Base-by-base conservation (phyloP, 2,113 vertebrate species). In the Myrmecophaga tridactyla region DNA sequence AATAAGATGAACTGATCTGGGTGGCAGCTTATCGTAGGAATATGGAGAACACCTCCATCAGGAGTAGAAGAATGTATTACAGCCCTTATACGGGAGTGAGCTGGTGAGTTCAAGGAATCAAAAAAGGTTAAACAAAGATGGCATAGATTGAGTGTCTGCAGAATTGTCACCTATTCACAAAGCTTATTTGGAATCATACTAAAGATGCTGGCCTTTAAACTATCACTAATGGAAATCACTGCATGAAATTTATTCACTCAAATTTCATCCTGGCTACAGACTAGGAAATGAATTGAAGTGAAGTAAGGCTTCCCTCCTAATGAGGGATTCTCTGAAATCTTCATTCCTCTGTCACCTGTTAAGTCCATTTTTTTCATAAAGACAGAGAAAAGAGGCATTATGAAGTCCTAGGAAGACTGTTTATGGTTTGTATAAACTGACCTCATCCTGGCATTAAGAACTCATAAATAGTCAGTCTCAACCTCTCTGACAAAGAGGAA, bases 141-240 rank as follows among this genome's bases (percentile, higher is more conserved):
- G 7, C 1, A 1, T 36, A 20, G 31, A 34, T 0, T 46, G n/a
- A 67, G 34, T 41, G 5, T 10, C 0, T 48, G 12, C 9, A 5
- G 3, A 77, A 46, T 15, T 60, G 8, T 29, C 12, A 78, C 23
- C 15, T 62, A 3, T 14, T 63, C 53, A 56, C 34, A 70, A 72
- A 83, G 34, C 7, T 31, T 36, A 53, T 15, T 41, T 10, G 17
- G 82, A 58, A 10, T 3, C 58, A 81, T 31, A 46, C 6, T 29
- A 39, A 75, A 0, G 15, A 65, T 60, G 73, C n/a, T n/a, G 58
- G 27, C 4, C 25, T 81, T 60, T 53, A 63, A 12, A 9, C 3
- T 27, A 92, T 39, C n/a, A 85, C 4, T 65, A 78, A 48, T 72
- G 1, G 20, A 53, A 72, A 10, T 2, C 23, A 4, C 17, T 43